Evolutionary conservation across 2,888 invertebrate species (phyloP), one percentile per base, ranked within the genome.

Genomic region (Trissoscelio sp.): DNA sequence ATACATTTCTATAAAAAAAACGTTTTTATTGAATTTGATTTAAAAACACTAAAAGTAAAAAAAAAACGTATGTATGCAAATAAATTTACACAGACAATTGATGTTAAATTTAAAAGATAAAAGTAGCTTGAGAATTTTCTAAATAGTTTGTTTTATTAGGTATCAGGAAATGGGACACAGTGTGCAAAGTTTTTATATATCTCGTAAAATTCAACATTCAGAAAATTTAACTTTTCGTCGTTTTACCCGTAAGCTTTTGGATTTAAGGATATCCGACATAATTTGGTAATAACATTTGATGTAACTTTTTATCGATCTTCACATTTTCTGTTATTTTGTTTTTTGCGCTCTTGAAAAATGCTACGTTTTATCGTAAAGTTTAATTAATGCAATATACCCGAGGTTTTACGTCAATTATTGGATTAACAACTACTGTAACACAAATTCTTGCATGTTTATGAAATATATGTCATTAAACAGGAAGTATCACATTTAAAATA

Each of bases 81-180:
- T 14, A 53, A 28, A 12, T 53, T 28, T 24, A 9, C 20, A 48
- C 1, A 22, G 3, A 2, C 39, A 39, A 57, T 55, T 55, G 18
- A 44, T 20, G 20, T 44, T 44, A 22, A 48, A 24, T 48, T 48
- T 57, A 57, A 57, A n/a, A 57, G 20, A 57, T 7, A 12, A 39
- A 57, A 57, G 37, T 39, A 22, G 11, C 24, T 24, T 7, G 46
- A 31, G 62, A 46, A 62, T 62, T 44, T 46, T 46, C 46, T 62
- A 62, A 46, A 37, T 62, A 46, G 31, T 62, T 62, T 62, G 46
- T 62, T 62, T 62, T 62, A 62, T 62, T 62, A 57, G 62, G 18
- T 31, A 39, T 58, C 58, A 46, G 18, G n/a, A 62, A 46, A 60
- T 28, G 60, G 11, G 11, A 16, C 42, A 60, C 11, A 24, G 28